Conservation (phyloP, 2,888 invertebrate species). For the Anthrax anthrax region DNA sequence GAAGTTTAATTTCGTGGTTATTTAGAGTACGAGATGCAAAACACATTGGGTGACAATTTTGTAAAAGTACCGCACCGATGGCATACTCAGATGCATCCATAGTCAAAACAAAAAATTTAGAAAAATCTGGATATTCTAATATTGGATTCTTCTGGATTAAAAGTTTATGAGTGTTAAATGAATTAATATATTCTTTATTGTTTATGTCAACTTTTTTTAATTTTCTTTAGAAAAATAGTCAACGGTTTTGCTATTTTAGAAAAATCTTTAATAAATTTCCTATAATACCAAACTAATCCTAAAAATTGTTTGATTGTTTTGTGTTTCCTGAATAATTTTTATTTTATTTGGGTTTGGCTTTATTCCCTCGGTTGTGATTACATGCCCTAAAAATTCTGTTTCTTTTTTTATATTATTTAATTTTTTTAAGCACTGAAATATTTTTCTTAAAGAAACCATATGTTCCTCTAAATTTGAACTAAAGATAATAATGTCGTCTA, state of each 20-base stretch:
- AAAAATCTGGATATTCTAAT: neutral
- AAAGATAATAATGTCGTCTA: conserved; percentile 8
- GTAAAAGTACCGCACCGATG: neutral
- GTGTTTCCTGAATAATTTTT: neutral
- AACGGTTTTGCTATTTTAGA: conserved; percentile 3
- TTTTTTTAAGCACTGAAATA: neutral
- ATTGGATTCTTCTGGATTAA: conserved; percentile 4
- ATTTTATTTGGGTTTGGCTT: conserved; percentile 1
- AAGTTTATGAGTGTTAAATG: conserved; percentile 10
- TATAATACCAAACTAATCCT: neutral
- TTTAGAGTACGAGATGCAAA: neutral
- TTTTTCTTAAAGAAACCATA: conserved; percentile 1
- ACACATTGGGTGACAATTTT: neutral
- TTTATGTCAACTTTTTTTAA: neutral
- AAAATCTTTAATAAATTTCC: neutral
- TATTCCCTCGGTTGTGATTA: conserved; percentile 1
- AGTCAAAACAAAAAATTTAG: neutral
- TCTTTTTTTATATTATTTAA: conserved; percentile 1
- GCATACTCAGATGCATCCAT: neutral
- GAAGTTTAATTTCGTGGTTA: conserved; percentile 4
- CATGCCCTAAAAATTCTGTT: neutral
- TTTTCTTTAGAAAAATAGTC: conserved; percentile 7
- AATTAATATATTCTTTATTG: conserved; percentile 6
- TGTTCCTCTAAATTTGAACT: conserved; percentile 10
- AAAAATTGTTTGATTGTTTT: neutral